Conservation (phyloP, 2,113 vertebrate genomes). For the Pollachius pollachius region DNA sequence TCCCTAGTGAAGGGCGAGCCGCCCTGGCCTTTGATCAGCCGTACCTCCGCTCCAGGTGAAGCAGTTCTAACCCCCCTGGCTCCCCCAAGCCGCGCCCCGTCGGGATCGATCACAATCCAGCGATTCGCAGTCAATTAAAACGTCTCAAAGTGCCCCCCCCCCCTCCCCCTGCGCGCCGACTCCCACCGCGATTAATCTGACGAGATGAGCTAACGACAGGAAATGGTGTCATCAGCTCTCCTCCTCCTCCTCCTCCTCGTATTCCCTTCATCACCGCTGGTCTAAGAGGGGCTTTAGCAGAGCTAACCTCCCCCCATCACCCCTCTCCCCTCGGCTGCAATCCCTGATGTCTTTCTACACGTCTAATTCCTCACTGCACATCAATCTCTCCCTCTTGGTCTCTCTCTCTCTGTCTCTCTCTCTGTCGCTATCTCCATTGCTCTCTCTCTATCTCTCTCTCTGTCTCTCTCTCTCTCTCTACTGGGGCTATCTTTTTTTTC, state of each 20-base stretch:
- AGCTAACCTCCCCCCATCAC: conserved; percentile 72
- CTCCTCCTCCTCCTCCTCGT: conserved; percentile 44
- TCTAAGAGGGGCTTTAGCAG: conserved; percentile 71
- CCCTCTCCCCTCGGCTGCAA: conserved; percentile 32
- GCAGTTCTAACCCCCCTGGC: conserved; percentile 63
- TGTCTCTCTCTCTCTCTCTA: conserved; percentile 20
- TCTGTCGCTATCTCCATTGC: background rate
- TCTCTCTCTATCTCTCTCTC: too few relatives aligned
- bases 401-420: conserved; percentile 1
- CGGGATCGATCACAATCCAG: conserved; percentile 72
- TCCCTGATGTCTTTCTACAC: conserved; percentile 64
- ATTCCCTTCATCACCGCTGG: conserved; percentile 71
- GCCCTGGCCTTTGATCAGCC: conserved; percentile 69
- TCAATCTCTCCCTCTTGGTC: conserved; percentile 19
- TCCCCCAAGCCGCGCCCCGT: conserved; percentile 34
- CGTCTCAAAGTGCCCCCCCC: conserved; percentile 75
- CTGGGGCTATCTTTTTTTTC: conserved; percentile 6
- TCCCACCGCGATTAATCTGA: conserved; percentile 76
- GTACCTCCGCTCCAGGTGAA: conserved; percentile 73
- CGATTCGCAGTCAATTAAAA: conserved; percentile 77
- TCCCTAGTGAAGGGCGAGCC: conserved; percentile 73
- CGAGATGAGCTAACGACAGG: conserved; percentile 76
- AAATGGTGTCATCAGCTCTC: conserved; percentile 72
- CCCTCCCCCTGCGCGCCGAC: conserved; percentile 65
- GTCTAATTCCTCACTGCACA: conserved; percentile 52